Evolutionary conservation across 2,113 vertebrate species (phyloP), one percentile per base, ranked within the genome.

Genomic region (Hydropotes inermis): DNA sequence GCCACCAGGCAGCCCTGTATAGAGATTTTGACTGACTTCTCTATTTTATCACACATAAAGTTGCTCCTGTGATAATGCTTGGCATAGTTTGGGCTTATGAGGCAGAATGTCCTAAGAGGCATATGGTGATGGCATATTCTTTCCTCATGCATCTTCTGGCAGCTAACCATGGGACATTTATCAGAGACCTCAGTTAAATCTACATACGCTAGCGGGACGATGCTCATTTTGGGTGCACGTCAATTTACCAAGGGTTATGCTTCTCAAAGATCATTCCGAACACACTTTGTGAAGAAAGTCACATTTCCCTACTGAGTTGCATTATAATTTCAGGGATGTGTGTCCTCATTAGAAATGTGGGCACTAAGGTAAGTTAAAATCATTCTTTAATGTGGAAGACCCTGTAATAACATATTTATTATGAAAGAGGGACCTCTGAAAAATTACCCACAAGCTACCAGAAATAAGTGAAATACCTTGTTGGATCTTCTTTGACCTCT

Each of bases 301-400:
- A 67, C 13, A 70, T 79, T 89, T 94, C 70, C 16, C 50, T 47
- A 50, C 45, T 87, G 57, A 95, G 87, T 95, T 50, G 33, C 39
- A 60, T 67, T 55, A 70, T 78, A 86, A 74, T 89, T 95, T 95
- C 21, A 55, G 60, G 39, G 45, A 87, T 58, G 6, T 30, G 45
- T 92, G 50, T 25, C 45, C 36, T 97, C 36, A 93, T 93, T 95
- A 96, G 95, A 96, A 95, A 89, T 94, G 39, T 79, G 95, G 78
- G 17, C 90, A 87, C 25, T 55, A 79, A 83, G 12, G 39, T n/a
- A 96, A 97, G 90, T 85, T 57, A 87, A 94, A 97, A 92, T 85
- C 25, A 87, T 85, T 39, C 15, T 92, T 92, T 85, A 87, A 94
- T 60, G 39, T 94, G 54, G 78, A 91, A 96, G 95, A 52, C 3